phyloP scores from a whole-genome alignment of 2,113 vertebrate genomes.

The Onychostruthus taczanowskii region DNA sequence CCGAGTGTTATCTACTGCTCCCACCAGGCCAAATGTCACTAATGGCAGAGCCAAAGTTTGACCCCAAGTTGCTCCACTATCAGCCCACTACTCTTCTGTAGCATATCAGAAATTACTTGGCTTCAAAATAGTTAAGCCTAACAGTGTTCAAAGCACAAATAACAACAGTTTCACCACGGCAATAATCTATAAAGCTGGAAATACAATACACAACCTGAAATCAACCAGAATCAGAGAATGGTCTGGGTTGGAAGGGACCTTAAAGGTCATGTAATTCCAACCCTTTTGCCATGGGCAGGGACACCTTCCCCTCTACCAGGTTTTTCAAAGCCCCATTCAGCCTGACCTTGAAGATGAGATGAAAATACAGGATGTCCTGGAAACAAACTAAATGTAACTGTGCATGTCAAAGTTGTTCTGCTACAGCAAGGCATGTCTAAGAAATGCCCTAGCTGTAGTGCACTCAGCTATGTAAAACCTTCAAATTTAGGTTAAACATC shows the following conservation, averaged over 20 bases:
- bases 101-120: neutral
- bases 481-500: neutral
- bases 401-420: neutral
- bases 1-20: neutral
- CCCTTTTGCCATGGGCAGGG: neutral
- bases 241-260: neutral
- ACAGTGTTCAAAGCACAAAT: neutral
- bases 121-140: neutral
- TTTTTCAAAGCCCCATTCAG: neutral
- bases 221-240: neutral
- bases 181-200: slow-evolving; percentile 6
- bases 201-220: neutral
- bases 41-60: neutral
- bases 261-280: neutral
- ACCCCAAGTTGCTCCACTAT: neutral
- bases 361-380: neutral
- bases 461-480: neutral
- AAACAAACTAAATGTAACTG: neutral
- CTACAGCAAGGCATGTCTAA: neutral
- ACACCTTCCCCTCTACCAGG: neutral
- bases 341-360: neutral
- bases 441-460: neutral
- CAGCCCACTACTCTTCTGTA: neutral
- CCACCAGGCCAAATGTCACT: neutral
- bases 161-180: neutral